Evolutionary conservation across 2,113 vertebrate species (phyloP).

Genomic region (Notarius lentiginosus): DNA sequence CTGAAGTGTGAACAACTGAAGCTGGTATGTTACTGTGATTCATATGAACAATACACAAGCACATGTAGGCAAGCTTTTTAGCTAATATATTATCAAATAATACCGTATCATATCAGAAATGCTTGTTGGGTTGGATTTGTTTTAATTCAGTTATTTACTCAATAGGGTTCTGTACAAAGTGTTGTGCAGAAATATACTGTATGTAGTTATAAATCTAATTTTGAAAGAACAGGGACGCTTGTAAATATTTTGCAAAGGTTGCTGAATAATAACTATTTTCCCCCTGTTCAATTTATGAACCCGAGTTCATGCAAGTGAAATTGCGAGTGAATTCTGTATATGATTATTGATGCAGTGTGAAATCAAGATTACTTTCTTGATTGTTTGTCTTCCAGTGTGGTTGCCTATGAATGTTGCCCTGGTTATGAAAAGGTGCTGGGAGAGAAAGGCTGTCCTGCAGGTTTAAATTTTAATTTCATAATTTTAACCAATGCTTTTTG

Average conservation of each 20-base stretch:
- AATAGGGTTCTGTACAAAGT: background rate
- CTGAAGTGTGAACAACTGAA: background rate
- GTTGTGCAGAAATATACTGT: background rate
- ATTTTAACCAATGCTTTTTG: background rate
- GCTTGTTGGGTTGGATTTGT: background rate
- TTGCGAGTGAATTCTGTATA: background rate
- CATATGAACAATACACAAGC: background rate
- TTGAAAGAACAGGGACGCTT: background rate
- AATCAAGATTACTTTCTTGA: background rate
- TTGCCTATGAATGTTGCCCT: constrained; percentile 95
- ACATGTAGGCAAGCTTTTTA: background rate
- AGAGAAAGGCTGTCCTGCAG: constrained; percentile 94
- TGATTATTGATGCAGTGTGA: background rate
- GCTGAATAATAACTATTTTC: background rate
- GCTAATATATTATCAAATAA: background rate
- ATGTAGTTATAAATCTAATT: background rate
- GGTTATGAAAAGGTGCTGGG: constrained; percentile 91
- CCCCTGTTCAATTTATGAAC: background rate
- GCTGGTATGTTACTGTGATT: background rate
- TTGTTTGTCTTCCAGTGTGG: constrained; percentile 76
- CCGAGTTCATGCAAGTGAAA: background rate
- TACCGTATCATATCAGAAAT: background rate
- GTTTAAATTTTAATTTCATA: constrained; percentile 64
- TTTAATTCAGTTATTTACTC: background rate
- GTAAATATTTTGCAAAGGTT: background rate